These are phyloP conservation scores for Tauraco hartlaubi DNA, from an alignment of 2,797 vertebrate genomes.

Conservation along the genomic window DNA sequence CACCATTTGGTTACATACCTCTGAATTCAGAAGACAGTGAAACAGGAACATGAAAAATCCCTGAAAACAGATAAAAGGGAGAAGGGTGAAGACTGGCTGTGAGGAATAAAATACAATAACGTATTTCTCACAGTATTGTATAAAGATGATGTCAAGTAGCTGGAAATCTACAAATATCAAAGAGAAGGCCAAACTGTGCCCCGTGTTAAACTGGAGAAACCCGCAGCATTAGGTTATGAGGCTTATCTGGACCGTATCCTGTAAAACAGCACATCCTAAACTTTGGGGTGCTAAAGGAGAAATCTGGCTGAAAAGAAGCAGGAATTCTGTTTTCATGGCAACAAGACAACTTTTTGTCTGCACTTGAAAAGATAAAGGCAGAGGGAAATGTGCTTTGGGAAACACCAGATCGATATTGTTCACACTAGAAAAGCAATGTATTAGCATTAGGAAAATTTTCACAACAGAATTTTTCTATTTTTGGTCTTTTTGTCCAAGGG, in stretches of 20 bases:
- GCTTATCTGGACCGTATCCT: neutral
- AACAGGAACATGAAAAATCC: constrained; percentile 99
- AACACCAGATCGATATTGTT: neutral
- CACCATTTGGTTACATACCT: constrained; percentile 82
- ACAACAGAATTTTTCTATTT: neutral
- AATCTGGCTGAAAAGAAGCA: neutral
- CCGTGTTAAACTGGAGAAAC: neutral
- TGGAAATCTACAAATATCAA: neutral
- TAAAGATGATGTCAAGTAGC: neutral
- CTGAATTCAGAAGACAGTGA: constrained; percentile 97
- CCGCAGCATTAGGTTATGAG: neutral
- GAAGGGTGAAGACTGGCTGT: neutral
- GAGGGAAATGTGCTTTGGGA: neutral
- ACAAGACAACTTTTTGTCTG: neutral
- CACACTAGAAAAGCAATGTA: neutral
- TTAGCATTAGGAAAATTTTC: neutral
- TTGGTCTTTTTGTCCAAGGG: neutral
- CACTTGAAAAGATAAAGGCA: neutral
- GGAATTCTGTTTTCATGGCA: neutral
- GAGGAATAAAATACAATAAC: neutral
- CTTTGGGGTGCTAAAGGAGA: neutral
- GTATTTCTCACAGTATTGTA: neutral
- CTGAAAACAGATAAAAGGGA: constrained; percentile 69
- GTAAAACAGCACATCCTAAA: neutral
- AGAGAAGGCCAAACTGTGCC: neutral